Base-by-base conservation (phyloP, 92 coral and sea anemone genomes). In the Micromussa lordhowensis region DNA sequence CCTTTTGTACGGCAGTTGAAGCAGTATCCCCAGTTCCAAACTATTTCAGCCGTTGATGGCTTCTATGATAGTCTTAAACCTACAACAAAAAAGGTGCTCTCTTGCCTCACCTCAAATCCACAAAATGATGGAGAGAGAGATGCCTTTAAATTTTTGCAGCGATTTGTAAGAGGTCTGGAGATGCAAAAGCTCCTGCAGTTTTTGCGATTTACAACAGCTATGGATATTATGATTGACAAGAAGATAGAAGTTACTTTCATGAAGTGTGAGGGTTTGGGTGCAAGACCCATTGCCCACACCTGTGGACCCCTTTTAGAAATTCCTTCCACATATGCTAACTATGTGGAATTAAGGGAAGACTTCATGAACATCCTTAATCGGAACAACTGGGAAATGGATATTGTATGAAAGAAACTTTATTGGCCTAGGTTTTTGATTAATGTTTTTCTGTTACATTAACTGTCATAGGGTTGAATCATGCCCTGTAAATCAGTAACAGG, bases 261-360 rank as follows among this genome's bases (percentile, higher is more conserved):
- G 30, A 44, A 11, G 14, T 63, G 85, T 15, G 84, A 84, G 32
- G 90, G 92, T 24, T 66, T 79, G 7, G 36, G 59, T 22, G 69
- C 83, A 9, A 86, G 86, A n/a, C 93, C 95, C 11, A 86, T 89
- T 3, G 93, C 83, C n/a, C 90, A 79, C 58, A 91, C 95, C 30
- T 93, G 93, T 84, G 90, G 80, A 4, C 95, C 93, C 34, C 36
- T 93, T 75, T 49, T 90, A n/a, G 90, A 87, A 73, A 84, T 93
- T 16, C 94, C 93, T 44, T 64, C 84, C 35, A 86, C 93, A 9
- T 87, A 93, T 54, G 64, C 91, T 48, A 73, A 90, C 17, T 90
- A 85, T 74, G 81, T 72, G 26, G 96, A 80, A 31, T 88, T 93
- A 24, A 87, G 82, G 36, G 93, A 93, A n/a, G n/a, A n/a, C n/a